These are phyloP conservation scores for Hermaeophaga mercurialis DNA, from an alignment of 2,888 invertebrate genomes.

Conservation along the genomic window DNA sequence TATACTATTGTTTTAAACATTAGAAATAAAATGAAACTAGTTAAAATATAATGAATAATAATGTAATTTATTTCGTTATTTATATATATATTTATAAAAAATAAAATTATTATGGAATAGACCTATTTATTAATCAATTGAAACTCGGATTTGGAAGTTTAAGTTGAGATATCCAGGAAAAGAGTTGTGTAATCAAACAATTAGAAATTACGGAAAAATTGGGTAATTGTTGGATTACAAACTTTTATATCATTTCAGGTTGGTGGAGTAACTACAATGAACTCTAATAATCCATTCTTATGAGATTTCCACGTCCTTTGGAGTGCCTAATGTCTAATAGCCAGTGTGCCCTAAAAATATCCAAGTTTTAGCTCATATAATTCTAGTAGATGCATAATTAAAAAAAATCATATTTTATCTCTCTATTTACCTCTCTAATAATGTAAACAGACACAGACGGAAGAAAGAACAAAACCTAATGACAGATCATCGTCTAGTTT, in stretches of 20 bases:
- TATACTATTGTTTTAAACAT: too few species aligned
- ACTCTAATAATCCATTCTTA: constrained; percentile 67
- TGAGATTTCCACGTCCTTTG: constrained; percentile 49
- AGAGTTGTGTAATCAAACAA: too few species aligned
- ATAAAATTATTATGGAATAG: too few species aligned
- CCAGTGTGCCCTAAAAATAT: constrained; percentile 37
- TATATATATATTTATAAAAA: too few species aligned
- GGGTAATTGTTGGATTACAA: too few species aligned
- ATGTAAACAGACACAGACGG: constrained; percentile 8
- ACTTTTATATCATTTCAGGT: constrained; percentile 50
- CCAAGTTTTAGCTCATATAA: constrained; percentile 35
- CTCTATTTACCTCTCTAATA: constrained; percentile 40
- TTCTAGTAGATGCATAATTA: constrained; percentile 33
- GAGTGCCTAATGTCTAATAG: constrained; percentile 21
- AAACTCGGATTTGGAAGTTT: too few species aligned
- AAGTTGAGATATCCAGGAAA: too few species aligned
- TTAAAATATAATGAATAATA: too few species aligned
- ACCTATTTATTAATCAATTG: too few species aligned
- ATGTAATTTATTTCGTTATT: too few species aligned
- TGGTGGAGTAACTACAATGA: constrained; percentile 53
- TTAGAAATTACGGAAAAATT: too few species aligned
- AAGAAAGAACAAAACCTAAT: constrained; percentile 12
- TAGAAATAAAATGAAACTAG: too few species aligned
- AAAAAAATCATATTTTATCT: constrained; percentile 34
- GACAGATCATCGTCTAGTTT: neutral